Evolutionary conservation across 2,113 vertebrate genomes (phyloP), one percentile per base, ranked within the genome.

Genomic region (Scomber colias): DNA sequence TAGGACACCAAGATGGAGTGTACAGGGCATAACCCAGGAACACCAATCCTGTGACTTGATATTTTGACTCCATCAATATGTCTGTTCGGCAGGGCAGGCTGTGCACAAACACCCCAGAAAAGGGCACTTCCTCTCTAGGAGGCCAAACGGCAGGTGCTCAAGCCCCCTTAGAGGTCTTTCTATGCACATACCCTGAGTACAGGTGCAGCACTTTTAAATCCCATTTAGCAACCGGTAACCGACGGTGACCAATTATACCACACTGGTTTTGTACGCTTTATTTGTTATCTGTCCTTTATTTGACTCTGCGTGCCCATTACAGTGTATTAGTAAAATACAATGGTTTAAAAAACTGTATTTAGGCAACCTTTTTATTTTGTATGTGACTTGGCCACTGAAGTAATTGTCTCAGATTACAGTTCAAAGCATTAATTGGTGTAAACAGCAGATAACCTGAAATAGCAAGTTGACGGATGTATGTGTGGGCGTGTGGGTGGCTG

Each of bases 391-490:
- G n/a, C 45, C 46, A 31, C 19, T 54, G 35, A 49, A 21, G 30
- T 21, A 19, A 50, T 16, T 17, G 45, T 51, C 68, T 48, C 70
- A 45, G 65, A 68, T 79, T 66, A n/a, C 30, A 55, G 40, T 57
- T 70, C 49, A 55, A 17, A 46, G 54, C 63, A 48, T 70, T 73
- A 70, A 46, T 62, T 67, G 15, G 46, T 50, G 31, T 56, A 53
- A 54, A 56, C 24, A 57, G 40, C 53, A 75, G 30, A 60, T 62
- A 67, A 44, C 15, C 51, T 9, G 9, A 69, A 83, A 72, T 46
- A 57, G 49, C 51, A 24, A 53, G 27, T 11, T 53, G 74, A 76
- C 48, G 48, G 57, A 81, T 30, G 50, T 13, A 8, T 55, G 48
- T 49, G 73, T 87, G 78, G 55, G 63, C 8, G 35, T 7, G 1